These are phyloP conservation scores for Amaurobius ferox DNA, from an alignment of 2,888 invertebrate genomes.

Conservation along the genomic window DNA sequence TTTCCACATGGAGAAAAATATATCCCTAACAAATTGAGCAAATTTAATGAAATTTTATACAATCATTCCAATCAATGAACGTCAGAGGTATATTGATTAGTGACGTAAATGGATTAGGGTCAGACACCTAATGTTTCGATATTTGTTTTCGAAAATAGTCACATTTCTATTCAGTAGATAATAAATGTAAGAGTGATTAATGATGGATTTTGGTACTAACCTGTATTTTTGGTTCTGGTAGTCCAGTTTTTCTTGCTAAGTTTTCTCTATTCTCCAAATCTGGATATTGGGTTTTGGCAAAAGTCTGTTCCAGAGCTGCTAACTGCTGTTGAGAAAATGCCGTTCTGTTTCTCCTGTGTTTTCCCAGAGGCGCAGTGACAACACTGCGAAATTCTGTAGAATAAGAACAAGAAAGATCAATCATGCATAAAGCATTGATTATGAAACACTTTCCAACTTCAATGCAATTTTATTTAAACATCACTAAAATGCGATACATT, in stretches of 20 bases:
- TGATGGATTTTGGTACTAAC: constrained; percentile 73
- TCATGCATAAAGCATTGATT: too few relatives aligned
- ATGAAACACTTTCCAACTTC: too few relatives aligned
- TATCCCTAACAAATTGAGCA: too few relatives aligned
- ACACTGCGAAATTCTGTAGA: constrained; percentile 47
- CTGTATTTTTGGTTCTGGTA: constrained; percentile 80
- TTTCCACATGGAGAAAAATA: too few relatives aligned
- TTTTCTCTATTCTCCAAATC: constrained; percentile 79
- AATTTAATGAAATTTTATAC: too few relatives aligned
- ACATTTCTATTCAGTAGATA: neutral
- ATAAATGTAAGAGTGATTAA: neutral
- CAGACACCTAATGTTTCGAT: neutral
- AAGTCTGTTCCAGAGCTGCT: constrained; percentile 79
- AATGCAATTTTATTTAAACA: too few relatives aligned
- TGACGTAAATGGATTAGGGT: neutral
- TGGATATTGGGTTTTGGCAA: constrained; percentile 79
- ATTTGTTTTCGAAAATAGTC: neutral
- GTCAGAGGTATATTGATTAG: neutral
- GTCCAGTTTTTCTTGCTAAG: constrained; percentile 79
- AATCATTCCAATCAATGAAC: too few relatives aligned
- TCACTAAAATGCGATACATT: too few relatives aligned
- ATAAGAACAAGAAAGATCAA: too few relatives aligned
- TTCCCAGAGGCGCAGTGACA: constrained; percentile 74
- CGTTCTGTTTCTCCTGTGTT: constrained; percentile 79
- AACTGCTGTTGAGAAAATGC: constrained; percentile 79